Percentiles rank a stretch among this genome's conserved stretches.
Conservation (phyloP, 2,113 vertebrate genomes). For the Puntigrus tetrazona region DNA sequence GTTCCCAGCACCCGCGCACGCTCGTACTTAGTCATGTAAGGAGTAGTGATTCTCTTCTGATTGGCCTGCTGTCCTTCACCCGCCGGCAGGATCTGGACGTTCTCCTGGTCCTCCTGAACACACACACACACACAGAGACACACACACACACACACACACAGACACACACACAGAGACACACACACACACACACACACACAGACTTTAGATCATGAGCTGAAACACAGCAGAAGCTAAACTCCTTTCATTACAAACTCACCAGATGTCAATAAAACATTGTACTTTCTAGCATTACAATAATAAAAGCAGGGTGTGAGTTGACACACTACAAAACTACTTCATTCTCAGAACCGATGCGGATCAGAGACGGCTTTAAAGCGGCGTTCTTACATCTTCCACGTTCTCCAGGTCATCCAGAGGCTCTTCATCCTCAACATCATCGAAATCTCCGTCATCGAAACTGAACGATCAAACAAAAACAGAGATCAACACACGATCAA, state of each 20-base stretch:
- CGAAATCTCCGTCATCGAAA: constrained; percentile 96
- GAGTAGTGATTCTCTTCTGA: constrained; percentile 95
- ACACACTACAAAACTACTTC: neutral
- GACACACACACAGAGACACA: too few relatives aligned
- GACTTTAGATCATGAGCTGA: neutral
- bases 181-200: neutral
- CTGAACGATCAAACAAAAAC: constrained; percentile 66
- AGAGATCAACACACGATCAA: neutral
- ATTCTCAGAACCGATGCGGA: neutral
- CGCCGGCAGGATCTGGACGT: constrained; percentile 92
- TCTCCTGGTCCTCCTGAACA: constrained; percentile 88
- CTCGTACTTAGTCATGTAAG: constrained; percentile 98
- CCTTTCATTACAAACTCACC: neutral
- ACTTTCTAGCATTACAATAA: neutral
- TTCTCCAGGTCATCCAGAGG: constrained; percentile 95
- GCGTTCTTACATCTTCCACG: constrained; percentile 83
- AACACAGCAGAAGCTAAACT: neutral
- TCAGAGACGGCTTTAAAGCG: neutral
- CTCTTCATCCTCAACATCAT: constrained; percentile 95
- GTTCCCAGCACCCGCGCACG: constrained; percentile 93
- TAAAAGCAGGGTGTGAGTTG: neutral
- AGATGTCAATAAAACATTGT: neutral
- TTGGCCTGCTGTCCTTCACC: constrained; percentile 91
- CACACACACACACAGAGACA: too few relatives aligned
- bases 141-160: too few relatives aligned